Base-by-base conservation (phyloP, 2,113 vertebrate species). In the Labrus mixtus region DNA sequence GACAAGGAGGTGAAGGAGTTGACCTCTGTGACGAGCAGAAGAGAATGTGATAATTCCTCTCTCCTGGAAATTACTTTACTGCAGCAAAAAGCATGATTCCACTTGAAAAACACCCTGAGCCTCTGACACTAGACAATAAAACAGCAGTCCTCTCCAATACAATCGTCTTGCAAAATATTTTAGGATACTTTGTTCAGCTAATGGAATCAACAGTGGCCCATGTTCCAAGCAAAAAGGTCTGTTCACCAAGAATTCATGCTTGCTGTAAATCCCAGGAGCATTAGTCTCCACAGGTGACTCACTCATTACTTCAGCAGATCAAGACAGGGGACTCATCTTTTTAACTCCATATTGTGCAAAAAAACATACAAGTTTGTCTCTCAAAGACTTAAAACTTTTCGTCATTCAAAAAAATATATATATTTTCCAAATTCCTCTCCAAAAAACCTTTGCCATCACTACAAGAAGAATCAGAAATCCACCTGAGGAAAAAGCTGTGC, bases 81-180 rank as follows among this genome's bases (percentile, higher is more conserved):
- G 41, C 46, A 33, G 15, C 23, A 55, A 7, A 13, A 48, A 17
- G 23, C n/a, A 25, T 12, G 64, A 70, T 36, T 12, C 12, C 17
- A 59, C 12, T 8, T 11, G 15, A 46, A 68, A 61, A 76, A 36
- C 22, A 53, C 5, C 58, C 57, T 37, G 0, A 0, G 58, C 41
- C 51, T 36, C 39, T 76, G 48, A 76, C 65, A 19, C 15, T 25
- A 46, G 13, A 46, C 37, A 53, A 20, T 53, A 39, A 60, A 76
- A 33, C 45, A 20, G 20, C 8, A 8, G 10, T 53, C 54, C 61
- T 39, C 29, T 8, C n/a, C 11, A 41, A 55, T 10, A 33, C 10
- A 13, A 20, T 0, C 43, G 15, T 48, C 13, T 11, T 66, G 22
- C 41, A 58, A 29, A 39, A 51, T 23, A 64, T 60, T 6, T 22